Evolutionary conservation across 2,888 invertebrate species (phyloP).

Genomic region (Apeira syringaria): DNA sequence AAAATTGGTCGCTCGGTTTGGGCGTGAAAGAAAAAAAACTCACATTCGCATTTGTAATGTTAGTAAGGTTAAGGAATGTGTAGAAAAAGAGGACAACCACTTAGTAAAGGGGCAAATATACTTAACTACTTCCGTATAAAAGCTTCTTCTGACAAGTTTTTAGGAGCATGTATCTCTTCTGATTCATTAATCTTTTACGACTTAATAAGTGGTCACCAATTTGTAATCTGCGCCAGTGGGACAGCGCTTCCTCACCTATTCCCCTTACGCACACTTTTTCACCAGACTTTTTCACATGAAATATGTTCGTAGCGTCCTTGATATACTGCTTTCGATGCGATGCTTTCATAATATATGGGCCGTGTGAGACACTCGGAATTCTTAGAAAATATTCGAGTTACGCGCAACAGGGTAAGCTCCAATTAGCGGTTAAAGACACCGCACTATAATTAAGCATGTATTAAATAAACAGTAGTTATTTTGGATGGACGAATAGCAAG

Average conservation of each 20-base stretch:
- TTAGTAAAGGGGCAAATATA: no score
- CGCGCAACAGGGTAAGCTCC: slow-evolving; percentile 55
- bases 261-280: slow-evolving; percentile 21
- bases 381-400: slow-evolving; percentile 38
- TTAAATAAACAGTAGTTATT: slow-evolving; percentile 72
- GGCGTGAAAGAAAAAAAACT: no score
- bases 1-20: no score
- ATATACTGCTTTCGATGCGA: slow-evolving; percentile 48
- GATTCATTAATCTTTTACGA: slow-evolving; percentile 12
- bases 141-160: not conserved
- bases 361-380: slow-evolving; percentile 26
- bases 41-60: no score
- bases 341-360: slow-evolving; percentile 34
- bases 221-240: slow-evolving; percentile 41
- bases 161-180: not conserved
- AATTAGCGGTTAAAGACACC: slow-evolving; percentile 79
- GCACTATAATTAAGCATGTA: slow-evolving; percentile 66
- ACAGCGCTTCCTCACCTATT: slow-evolving; percentile 28
- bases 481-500: slow-evolving; percentile 60
- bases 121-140: not conserved
- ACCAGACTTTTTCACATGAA: slow-evolving; percentile 30
- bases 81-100: no score
- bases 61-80: no score
- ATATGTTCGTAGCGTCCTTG: slow-evolving; percentile 48
- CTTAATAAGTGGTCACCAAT: slow-evolving; percentile 10